Evolutionary conservation across 2,797 vertebrate genomes (phyloP), one percentile per base, ranked within the genome.

Genomic region (Chloroceryle amazona): DNA sequence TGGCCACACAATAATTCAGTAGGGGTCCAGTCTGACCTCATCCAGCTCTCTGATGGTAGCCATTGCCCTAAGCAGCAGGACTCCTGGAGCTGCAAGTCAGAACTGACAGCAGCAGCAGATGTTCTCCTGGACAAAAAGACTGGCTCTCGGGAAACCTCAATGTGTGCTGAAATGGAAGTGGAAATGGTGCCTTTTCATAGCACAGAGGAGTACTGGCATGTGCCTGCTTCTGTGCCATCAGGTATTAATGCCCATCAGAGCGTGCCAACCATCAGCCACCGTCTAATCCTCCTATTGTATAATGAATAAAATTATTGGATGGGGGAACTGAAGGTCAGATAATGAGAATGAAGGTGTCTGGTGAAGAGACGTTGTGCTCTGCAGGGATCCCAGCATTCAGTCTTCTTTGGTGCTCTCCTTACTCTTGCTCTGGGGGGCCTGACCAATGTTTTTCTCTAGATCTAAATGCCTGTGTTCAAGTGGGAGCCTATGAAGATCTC

Each of bases 281-380:
- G 84, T 91, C 93, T 97, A 97, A 97, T 96, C 95, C 92, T 89
- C n/a, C 51, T 86, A 62, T 91, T 97, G 86, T 84, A 35, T 87
- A 95, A 95, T 93, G 84, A 96, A 85, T 83, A 89, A 89, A 97
- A 86, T 95, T 89, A 95, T 86, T 95, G 91, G 95, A 61, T 79
- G 76, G 37, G 35, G 74, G 68, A 96, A 89, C 37, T 81, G 74
- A 91, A 95, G 72, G 74, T 94, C 68, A 57, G 62, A 78, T 29
- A 93, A 83, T 21, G 41, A 89, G 84, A 92, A 90, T 52, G 35
- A 85, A 94, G 26, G 18, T 78, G 20, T 55, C 68, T 63, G 47
- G 16, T 72, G 49, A 35, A 91, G 68, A 79, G 25, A 46, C 92
- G 42, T 79, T 78, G 44, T 39, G 65, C 39, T 84, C 76, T 76